Evolutionary conservation across 2,113 vertebrate genomes (phyloP), one percentile per base, ranked within the genome.

Genomic region (Chionomys nivalis): DNA sequence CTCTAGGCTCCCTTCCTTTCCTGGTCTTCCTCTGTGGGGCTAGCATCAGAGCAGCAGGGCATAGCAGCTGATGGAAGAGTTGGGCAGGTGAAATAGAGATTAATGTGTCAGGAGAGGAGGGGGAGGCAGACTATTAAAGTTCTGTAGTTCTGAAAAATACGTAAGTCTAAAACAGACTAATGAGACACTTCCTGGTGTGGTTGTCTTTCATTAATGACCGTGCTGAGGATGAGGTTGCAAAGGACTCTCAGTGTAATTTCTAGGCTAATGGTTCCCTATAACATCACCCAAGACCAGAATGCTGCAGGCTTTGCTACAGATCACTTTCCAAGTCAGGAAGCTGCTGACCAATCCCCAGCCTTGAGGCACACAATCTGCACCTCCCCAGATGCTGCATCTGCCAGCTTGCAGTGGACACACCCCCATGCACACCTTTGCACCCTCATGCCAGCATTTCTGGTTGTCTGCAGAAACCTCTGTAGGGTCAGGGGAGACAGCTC

Each of bases 231-330:
- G 94, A 97, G 92, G 98, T 97, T 92, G 97, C 98, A 97, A 98
- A 98, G 31, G 81, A 98, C 97, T 98, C 98, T 98, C 98, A 98
- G 23, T 96, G 98, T 98, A 98, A 99, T 99, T 98, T 98, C 98
- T 97, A 55, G 95, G 33, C 98, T 98, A 98, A 98, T 98, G 98
- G 98, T 96, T 85, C 96, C 98, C 98, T 76, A 97, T 98, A 98
- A 99, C 98, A 98, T 99, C 98, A 98, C 94, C 93, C 72, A 52
- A 96, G 97, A 90, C 97, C 93, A 13, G 86, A 97, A 96, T 3
- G 83, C 0, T 61, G 58, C 44, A 78, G 96, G 90, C 97, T 97
- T 98, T 96, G 96, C 96, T 98, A 98, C 98, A 98, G 98, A 98
- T 95, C 88, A 58, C 65, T 98, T 98, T 98, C 98, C 98, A 98